phyloP scores from a whole-genome alignment of 2,888 invertebrate species.

The Apomyelois bistriatella region DNA sequence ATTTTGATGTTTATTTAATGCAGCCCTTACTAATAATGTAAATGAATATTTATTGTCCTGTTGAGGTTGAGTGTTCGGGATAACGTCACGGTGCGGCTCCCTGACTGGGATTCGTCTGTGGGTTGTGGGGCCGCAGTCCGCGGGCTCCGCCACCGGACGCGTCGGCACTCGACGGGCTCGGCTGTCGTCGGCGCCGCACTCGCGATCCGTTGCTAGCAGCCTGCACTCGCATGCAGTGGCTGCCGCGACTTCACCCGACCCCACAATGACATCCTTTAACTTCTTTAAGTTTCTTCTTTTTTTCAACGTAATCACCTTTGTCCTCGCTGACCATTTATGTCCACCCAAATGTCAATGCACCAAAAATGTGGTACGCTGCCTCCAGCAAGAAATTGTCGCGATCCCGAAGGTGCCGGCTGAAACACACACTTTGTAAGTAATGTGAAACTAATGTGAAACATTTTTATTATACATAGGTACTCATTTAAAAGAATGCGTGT shows the following conservation, averaged over 20 bases:
- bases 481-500: constrained; percentile 25
- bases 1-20: too few species aligned
- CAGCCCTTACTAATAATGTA: too few species aligned
- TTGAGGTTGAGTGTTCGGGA: neutral
- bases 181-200: constrained; percentile 26
- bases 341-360: constrained; percentile 57
- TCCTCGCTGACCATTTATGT: constrained; percentile 37
- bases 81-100: neutral
- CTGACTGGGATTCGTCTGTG: neutral
- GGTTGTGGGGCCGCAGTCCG: neutral
- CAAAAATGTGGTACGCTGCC: constrained; percentile 50
- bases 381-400: constrained; percentile 48
- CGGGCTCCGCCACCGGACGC: constrained; percentile 16
- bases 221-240: constrained; percentile 15
- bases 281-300: constrained; percentile 43
- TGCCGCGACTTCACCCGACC: constrained; percentile 14
- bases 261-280: constrained; percentile 34
- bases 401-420: constrained; percentile 51
- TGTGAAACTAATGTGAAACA: constrained; percentile 23
- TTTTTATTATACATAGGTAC: constrained; percentile 10
- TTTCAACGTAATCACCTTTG: constrained; percentile 32
- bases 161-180: constrained; percentile 12
- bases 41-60: too few species aligned
- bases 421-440: constrained; percentile 63
- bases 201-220: constrained; percentile 27